Conservation (phyloP, 2,797 vertebrate species). For the Diglossa cyanea region DNA sequence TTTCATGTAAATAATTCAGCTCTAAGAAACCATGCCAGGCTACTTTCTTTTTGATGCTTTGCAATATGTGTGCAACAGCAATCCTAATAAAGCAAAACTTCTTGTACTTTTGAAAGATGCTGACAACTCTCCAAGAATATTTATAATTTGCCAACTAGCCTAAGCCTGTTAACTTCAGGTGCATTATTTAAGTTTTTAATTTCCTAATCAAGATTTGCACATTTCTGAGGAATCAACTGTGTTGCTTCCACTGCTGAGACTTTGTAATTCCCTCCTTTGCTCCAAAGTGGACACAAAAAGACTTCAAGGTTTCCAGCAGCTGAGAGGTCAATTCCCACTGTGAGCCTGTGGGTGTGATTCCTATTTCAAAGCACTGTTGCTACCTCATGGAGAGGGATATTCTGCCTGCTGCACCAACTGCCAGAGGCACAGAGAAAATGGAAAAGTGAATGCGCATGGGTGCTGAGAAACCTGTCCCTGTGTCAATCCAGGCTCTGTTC, state of each 20-base stretch:
- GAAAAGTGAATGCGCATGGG: accelerated
- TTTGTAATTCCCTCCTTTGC: neutral
- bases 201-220: neutral
- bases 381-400: neutral
- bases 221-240: neutral
- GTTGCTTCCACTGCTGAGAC: neutral
- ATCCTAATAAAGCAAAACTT: slow-evolving; percentile 21
- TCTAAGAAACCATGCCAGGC: slow-evolving; percentile 5
- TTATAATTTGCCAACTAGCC: neutral
- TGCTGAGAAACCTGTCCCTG: neutral
- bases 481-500: neutral
- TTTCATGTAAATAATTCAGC: slow-evolving; percentile 61
- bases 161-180: neutral
- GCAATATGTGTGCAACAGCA: neutral
- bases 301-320: neutral
- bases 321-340: neutral
- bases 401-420: neutral
- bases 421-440: neutral
- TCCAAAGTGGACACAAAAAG: neutral
- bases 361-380: neutral
- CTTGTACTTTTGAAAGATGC: neutral
- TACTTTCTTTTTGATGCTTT: slow-evolving; percentile 40
- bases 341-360: neutral
- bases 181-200: neutral
- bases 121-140: neutral